A percentile compares a stretch with the other conserved stretches of the same genome.
Evolutionary conservation across 2,888 invertebrate species (phyloP).

Genomic region (Slavum lentiscoides): DNA sequence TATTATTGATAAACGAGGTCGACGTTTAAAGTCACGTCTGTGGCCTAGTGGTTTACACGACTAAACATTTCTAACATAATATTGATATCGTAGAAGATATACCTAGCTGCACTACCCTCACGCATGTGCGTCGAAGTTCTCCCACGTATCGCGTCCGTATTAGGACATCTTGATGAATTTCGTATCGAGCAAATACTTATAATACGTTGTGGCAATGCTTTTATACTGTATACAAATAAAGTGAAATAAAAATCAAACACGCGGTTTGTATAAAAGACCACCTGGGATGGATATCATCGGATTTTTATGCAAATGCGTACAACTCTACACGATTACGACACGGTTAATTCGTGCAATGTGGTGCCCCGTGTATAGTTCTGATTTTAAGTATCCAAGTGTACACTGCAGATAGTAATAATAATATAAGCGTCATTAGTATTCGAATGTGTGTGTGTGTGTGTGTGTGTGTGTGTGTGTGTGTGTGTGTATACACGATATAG

Average conservation of each 20-base stretch:
- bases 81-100: too few relatives aligned
- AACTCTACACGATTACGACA: slow-evolving; percentile 40
- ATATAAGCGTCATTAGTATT: slow-evolving; percentile 40
- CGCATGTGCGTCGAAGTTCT: neutral
- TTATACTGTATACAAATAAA: slow-evolving; percentile 1
- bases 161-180: slow-evolving; percentile 24
- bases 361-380: slow-evolving; percentile 9
- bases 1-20: neutral
- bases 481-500: neutral
- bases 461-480: slow-evolving; percentile 22
- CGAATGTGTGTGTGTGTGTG: slow-evolving; percentile 19
- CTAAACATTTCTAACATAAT: too few relatives aligned
- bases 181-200: neutral
- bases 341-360: slow-evolving; percentile 38
- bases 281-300: slow-evolving; percentile 29
- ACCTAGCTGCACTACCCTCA: slow-evolving; percentile 5
- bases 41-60: neutral
- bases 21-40: neutral
- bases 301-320: slow-evolving; percentile 38
- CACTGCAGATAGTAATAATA: neutral
- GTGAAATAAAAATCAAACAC: slow-evolving; percentile 18
- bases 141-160: slow-evolving; percentile 29
- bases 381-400: slow-evolving; percentile 28
- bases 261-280: slow-evolving; percentile 29
- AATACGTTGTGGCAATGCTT: neutral